Evolutionary conservation across 1,140 invertebrate genomes (phyloP).

Genomic region (Rhizoglyphus robini): DNA sequence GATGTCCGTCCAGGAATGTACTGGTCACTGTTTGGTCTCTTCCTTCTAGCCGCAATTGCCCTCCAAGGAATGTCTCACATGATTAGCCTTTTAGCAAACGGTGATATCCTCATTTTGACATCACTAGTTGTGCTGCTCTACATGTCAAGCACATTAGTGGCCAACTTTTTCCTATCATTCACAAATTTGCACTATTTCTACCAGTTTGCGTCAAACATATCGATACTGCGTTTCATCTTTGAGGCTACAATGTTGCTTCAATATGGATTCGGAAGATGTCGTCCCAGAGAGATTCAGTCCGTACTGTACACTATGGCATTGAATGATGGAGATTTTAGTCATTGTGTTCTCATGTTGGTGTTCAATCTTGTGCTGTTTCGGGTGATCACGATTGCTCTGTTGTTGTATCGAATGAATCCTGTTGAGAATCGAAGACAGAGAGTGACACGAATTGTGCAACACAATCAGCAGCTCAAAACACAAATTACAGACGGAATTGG

Average conservation of each 20-base stretch:
- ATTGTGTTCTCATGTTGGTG: neutral
- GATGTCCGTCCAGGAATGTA: neutral
- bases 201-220: neutral
- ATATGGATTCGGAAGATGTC: constrained; percentile 17
- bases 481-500: neutral
- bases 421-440: neutral
- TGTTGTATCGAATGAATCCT: neutral
- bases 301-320: neutral
- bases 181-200: neutral
- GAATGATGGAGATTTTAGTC: neutral
- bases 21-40: neutral
- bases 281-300: neutral
- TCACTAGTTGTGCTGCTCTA: neutral
- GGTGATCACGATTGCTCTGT: neutral
- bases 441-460: neutral
- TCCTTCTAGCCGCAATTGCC: neutral
- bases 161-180: neutral
- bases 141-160: neutral
- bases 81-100: neutral
- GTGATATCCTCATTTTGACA: neutral
- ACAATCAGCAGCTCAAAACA: neutral
- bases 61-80: constrained; percentile 9
- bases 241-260: neutral
- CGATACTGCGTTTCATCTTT: neutral
- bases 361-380: neutral